phyloP scores from a whole-genome alignment of 2,113 vertebrate genomes.

The Scophthalmus maximus region DNA sequence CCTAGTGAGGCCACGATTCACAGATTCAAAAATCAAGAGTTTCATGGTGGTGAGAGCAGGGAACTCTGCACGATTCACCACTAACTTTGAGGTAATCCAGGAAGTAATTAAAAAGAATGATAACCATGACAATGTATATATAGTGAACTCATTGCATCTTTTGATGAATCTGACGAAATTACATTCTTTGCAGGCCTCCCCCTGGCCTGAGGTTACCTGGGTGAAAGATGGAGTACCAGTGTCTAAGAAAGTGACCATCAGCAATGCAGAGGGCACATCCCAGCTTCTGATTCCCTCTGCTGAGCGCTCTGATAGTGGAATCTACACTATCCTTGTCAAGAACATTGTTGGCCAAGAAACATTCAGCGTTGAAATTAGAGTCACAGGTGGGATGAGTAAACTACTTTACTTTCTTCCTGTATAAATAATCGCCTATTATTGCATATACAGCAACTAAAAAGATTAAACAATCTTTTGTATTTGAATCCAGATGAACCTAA shows the following conservation, averaged over 20 bases:
- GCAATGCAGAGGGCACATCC: conserved; percentile 80
- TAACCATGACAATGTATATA: not conserved
- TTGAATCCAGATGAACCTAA: conserved; percentile 85
- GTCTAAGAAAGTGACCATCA: conserved; percentile 78
- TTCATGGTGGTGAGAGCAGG: conserved; percentile 87
- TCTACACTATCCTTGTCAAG: conserved; percentile 85
- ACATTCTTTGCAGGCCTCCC: conserved; percentile 82
- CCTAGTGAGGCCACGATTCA: conserved; percentile 87
- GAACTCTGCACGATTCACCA: conserved; percentile 83
- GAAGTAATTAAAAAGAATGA: not conserved
- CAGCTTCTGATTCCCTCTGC: conserved; percentile 88
- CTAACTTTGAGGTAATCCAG: conserved; percentile 88
- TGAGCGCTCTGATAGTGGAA: conserved; percentile 84
- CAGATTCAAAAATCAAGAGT: conserved; percentile 83
- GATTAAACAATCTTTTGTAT: not conserved
- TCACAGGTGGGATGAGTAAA: conserved; percentile 84
- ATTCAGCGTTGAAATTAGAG: conserved; percentile 86
- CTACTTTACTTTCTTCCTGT: not conserved
- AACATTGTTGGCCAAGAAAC: conserved; percentile 82
- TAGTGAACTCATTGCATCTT: not conserved
- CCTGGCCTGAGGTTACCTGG: conserved; percentile 88
- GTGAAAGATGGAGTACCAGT: conserved; percentile 87
- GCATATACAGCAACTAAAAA: not conserved
- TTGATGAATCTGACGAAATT: not conserved
- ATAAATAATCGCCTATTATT: not conserved